Evolutionary conservation across 2,888 invertebrate species (phyloP).

Genomic region (Cheilosia vernalis): DNA sequence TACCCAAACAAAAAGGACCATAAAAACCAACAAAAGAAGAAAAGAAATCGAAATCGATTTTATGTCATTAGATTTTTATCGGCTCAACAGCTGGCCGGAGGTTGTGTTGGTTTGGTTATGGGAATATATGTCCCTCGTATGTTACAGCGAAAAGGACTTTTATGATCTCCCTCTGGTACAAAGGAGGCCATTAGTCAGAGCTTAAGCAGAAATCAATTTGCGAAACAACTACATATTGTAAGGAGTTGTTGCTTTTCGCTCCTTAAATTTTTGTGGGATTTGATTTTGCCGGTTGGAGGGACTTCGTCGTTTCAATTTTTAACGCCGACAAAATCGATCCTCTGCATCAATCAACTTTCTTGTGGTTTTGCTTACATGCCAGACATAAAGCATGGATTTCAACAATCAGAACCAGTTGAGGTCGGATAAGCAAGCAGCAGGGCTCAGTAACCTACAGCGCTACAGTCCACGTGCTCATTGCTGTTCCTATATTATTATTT

Average conservation of each 20-base stretch:
- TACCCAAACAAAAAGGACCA: conserved; percentile 22
- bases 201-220: conserved; percentile 74
- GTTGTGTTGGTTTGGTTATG: conserved; percentile 5
- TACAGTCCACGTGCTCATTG: conserved; percentile 41
- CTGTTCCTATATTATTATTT: conserved; percentile 39
- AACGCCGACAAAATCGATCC: conserved; percentile 42
- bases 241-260: conserved; percentile 48
- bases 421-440: conserved; percentile 33
- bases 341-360: conserved; percentile 2
- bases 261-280: not conserved
- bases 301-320: conserved; percentile 58
- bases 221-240: conserved; percentile 63
- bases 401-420: conserved; percentile 42
- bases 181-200: conserved; percentile 68
- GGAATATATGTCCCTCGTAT: conserved; percentile 59
- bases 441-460: no score
- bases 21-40: conserved; percentile 59
- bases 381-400: conserved; percentile 24
- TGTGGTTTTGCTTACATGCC: conserved; percentile 33
- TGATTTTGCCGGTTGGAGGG: conserved; percentile 44
- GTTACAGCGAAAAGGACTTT: conserved; percentile 68
- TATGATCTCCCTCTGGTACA: conserved; percentile 39
- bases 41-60: conserved; percentile 71
- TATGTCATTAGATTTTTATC: conserved; percentile 74
- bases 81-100: conserved; percentile 68